Evolutionary conservation across 2,888 invertebrate genomes (phyloP).

Genomic region (Nomada hirtipes): DNA sequence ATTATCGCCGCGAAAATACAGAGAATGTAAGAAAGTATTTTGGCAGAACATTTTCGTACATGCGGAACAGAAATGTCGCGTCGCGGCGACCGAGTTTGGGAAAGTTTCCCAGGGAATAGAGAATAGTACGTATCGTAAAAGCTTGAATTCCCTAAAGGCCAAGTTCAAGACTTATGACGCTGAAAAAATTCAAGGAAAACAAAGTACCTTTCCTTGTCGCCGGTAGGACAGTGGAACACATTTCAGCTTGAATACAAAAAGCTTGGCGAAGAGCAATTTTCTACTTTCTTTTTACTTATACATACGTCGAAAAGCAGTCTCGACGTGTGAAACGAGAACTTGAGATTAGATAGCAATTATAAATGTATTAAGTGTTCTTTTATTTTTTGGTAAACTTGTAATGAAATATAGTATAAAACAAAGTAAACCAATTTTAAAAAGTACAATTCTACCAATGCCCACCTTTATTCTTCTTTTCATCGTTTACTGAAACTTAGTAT

Average conservation of each 20-base stretch:
- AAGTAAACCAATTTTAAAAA: no score
- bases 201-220: conserved; percentile 19
- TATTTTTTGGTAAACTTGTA: no score
- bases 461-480: no score
- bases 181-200: conserved; percentile 13
- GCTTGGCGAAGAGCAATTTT: no score
- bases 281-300: no score
- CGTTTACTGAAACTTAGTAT: neutral
- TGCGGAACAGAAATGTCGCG: neutral
- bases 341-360: no score
- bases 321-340: no score
- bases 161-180: conserved; percentile 50
- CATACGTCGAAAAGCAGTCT: no score
- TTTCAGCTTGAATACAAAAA: neutral
- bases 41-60: conserved; percentile 4
- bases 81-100: conserved; percentile 8
- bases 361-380: no score
- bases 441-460: no score
- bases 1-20: no score
- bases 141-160: conserved; percentile 28
- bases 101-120: conserved; percentile 21
- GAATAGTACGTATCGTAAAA: conserved; percentile 20
- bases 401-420: no score
- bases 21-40: neutral
- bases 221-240: neutral